Evolutionary conservation across 2,113 vertebrate genomes (phyloP), one percentile per base, ranked within the genome.

Genomic region (Gnathonemus echidnorhynchus): DNA sequence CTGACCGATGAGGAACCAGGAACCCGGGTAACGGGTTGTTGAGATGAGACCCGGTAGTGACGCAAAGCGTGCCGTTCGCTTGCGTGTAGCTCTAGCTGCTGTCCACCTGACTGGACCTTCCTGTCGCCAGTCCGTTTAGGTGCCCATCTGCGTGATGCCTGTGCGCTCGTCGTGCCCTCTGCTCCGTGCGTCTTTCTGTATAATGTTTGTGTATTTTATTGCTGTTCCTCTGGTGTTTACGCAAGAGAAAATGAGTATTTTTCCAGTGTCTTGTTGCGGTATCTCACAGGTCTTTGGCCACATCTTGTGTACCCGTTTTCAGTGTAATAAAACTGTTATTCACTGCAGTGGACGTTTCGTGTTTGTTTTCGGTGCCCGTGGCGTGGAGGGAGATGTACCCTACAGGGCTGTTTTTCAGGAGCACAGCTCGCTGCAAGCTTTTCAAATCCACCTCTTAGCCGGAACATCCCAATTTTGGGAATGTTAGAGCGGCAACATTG

Each of bases 271-370:
- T 91, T 62, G 49, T 89, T 91, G 62, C 74, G n/a, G 70, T 90
- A 39, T 42, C 88, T 90, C 77, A 56, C 35, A 80, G 74, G 70
- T 58, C 39, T 87, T 45, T 92, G 88, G 91, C 83, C 80, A 70
- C 80, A 90, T 77, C 52, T 92, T 45, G 58, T 91, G 90, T 91
- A 92, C 27, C 91, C 89, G 90, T 93, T 93, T 94, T 91, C 89
- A 66, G 56, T 91, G 35, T 89, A 85, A 94, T 91, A 92, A 92
- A 92, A 92, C 42, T 0, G 39, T 45, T 89, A 74, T 84, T 91
- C 88, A 92, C 48, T 89, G 88, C 80, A 91, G 87, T 56, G 13
- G 3, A 39, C 45, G 21, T 50, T 48, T 27, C 3, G 1, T n/a
- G 46, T 88, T 45, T 88, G 49, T 70, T 62, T 15, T 45, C 35